phyloP scores from a whole-genome alignment of 2,797 vertebrate genomes.

The Brachyalestes nurse region DNA sequence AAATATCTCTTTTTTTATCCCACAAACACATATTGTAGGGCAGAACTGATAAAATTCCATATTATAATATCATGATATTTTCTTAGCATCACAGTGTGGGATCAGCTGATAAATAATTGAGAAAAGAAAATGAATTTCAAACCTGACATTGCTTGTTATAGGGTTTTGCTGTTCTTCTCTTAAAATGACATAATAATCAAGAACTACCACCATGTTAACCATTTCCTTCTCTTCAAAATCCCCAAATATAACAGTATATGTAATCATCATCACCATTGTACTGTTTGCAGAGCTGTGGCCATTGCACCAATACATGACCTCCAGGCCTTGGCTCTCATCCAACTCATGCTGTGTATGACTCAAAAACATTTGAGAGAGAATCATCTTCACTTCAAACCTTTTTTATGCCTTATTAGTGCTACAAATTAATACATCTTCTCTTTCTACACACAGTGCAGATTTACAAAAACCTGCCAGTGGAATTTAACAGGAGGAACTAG shows the following conservation, averaged over 20 bases:
- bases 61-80: no score
- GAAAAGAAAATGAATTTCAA: no score
- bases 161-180: no score
- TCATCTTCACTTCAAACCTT: conserved; percentile 17
- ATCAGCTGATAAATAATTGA: no score
- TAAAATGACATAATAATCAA: no score
- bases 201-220: not conserved
- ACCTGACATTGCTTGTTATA: no score
- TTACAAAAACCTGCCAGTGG: not conserved
- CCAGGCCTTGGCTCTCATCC: conserved; percentile 28
- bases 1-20: not conserved
- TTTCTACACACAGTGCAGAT: not conserved
- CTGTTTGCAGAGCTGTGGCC: not conserved
- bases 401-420: not conserved
- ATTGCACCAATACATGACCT: not conserved
- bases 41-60: not conserved
- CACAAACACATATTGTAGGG: not conserved
- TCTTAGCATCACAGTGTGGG: no score
- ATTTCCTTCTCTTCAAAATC: not conserved
- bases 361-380: conserved; percentile 19
- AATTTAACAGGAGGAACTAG: not conserved
- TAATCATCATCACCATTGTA: not conserved
- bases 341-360: conserved; percentile 28
- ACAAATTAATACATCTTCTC: conserved; percentile 23
- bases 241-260: not conserved